These are phyloP conservation scores for Melipona quadrifasciata DNA, from an alignment of 1,140 invertebrate species.

Conservation along the genomic window DNA sequence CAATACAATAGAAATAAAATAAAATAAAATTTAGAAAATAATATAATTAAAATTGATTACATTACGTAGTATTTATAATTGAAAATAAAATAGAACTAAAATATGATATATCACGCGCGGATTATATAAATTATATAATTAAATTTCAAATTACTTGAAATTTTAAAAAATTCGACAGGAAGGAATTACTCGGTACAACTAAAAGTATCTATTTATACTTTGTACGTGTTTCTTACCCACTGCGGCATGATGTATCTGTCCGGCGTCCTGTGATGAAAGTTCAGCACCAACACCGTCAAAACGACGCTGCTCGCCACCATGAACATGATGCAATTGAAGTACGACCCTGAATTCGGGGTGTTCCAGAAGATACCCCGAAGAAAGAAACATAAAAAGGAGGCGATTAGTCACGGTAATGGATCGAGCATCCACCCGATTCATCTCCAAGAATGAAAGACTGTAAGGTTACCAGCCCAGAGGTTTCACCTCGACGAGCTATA, in stretches of 20 bases:
- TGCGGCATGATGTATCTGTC: conserved; percentile 98
- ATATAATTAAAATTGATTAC: no score
- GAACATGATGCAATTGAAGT: conserved; percentile 99
- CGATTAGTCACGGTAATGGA: conserved; percentile 76
- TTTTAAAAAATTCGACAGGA: no score
- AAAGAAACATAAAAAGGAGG: conserved; percentile 68
- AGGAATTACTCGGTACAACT: no score
- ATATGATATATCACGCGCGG: no score
- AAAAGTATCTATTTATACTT: no score
- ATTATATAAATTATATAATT: no score
- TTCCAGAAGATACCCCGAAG: conserved; percentile 72
- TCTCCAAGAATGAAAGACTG: conserved; percentile 54
- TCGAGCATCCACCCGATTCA: conserved; percentile 8
- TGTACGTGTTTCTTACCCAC: conserved; percentile 87
- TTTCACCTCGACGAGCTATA: background rate
- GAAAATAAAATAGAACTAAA: no score
- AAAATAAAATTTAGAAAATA: no score
- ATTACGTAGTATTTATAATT: no score
- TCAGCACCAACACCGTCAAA: conserved; percentile 97
- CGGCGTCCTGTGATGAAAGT: conserved; percentile 98
- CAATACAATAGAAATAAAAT: no score
- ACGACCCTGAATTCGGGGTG: conserved; percentile 90
- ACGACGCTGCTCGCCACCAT: conserved; percentile 99
- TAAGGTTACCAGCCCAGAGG: no score
- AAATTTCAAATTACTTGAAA: no score